Conservation (phyloP, 2,797 vertebrate species). For the Astyanax mexicanus region DNA sequence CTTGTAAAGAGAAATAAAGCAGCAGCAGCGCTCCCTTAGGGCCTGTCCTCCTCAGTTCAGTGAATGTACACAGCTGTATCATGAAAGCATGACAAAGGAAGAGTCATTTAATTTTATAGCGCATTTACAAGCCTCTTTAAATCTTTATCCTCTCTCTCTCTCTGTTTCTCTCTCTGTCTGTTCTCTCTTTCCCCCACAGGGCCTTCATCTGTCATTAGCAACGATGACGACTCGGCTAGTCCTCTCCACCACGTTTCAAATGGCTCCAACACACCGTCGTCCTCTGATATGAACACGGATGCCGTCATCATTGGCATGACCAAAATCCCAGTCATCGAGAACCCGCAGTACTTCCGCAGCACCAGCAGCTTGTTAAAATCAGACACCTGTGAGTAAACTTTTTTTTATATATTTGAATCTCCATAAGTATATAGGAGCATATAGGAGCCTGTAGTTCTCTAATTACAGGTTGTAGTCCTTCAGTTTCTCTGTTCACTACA, state of each 20-base stretch:
- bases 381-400: constrained; percentile 88
- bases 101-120: constrained; percentile 13
- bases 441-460: no score
- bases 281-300: constrained; percentile 94
- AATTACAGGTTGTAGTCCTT: no score
- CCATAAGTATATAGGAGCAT: not conserved
- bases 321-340: constrained; percentile 99
- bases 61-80: constrained; percentile 1
- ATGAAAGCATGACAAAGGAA: not conserved
- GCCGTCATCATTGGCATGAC: constrained; percentile 98
- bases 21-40: not conserved
- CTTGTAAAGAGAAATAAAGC: not conserved
- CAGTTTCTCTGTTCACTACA: no score
- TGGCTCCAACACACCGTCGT: constrained; percentile 96
- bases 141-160: constrained; percentile 8
- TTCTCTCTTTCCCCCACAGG: constrained; percentile 76
- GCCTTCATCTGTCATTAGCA: constrained; percentile 96
- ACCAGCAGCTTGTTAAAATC: constrained; percentile 94
- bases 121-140: constrained; percentile 16
- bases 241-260: constrained; percentile 98
- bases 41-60: not conserved
- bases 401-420: not conserved
- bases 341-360: constrained; percentile 98
- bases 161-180: constrained; percentile 10
- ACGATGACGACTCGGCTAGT: constrained; percentile 95